phyloP scores from a whole-genome alignment of 2,113 vertebrate genomes.

The Sylvilagus bachmani region DNA sequence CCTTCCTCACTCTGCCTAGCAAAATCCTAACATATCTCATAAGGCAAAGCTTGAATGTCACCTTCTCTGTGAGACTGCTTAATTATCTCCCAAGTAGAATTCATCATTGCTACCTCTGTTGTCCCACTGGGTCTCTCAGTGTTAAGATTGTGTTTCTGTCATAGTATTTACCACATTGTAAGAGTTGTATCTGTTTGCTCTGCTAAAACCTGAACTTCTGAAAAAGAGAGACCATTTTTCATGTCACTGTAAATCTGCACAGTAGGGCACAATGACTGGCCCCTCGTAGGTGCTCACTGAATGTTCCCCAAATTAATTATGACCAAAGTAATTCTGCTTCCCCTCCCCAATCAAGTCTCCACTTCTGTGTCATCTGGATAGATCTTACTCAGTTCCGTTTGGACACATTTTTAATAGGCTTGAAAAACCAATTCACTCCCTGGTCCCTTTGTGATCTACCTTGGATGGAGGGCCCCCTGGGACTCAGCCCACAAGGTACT shows the following conservation, averaged over 20 bases:
- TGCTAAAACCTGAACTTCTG: conserved; percentile 49
- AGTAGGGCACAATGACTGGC: background rate
- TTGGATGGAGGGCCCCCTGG: conserved; percentile 52
- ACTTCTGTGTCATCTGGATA: conserved; percentile 16
- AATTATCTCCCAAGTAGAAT: conserved; percentile 58
- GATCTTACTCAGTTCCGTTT: conserved; percentile 27
- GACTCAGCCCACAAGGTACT: conserved; percentile 70
- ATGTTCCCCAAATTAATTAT: conserved; percentile 46
- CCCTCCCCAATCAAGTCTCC: background rate
- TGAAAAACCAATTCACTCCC: conserved; percentile 46
- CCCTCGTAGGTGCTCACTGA: conserved; percentile 34
- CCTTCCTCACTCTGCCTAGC: conserved; percentile 28
- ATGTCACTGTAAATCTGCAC: conserved; percentile 42
- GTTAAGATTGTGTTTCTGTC: conserved; percentile 22
- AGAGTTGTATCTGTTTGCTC: conserved; percentile 6
- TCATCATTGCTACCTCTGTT: conserved; percentile 11
- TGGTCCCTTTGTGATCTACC: conserved; percentile 11
- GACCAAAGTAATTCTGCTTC: conserved; percentile 45
- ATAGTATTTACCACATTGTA: background rate
- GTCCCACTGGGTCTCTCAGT: background rate
- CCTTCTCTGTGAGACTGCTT: conserved; percentile 54
- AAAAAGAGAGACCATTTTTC: conserved; percentile 45
- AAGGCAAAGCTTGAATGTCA: conserved; percentile 62
- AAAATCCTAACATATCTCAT: conserved; percentile 54
- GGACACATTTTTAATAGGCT: conserved; percentile 53